Conservation (phyloP, 1,140 invertebrate species). For the Heliconius hewitsoni region DNA sequence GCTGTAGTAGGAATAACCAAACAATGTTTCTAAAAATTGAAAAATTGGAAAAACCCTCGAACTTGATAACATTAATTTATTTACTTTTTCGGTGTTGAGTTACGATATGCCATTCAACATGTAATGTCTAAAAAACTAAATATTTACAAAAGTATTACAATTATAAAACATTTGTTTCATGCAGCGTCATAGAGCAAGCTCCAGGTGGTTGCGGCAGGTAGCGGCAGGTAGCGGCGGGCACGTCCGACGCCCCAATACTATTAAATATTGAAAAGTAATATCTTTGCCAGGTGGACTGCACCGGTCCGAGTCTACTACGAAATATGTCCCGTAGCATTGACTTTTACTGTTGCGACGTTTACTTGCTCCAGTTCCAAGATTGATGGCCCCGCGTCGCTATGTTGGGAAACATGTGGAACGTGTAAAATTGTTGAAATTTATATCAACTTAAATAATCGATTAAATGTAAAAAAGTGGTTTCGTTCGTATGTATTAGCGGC, state of each 20-base stretch:
- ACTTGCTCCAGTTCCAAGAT: constrained; percentile 36
- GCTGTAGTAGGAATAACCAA: too few relatives aligned
- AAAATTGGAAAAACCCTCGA: too few relatives aligned
- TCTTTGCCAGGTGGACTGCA: constrained; percentile 43
- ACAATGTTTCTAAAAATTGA: too few relatives aligned
- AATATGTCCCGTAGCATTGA: constrained; percentile 42
- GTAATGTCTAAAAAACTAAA: too few relatives aligned
- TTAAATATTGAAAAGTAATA: constrained; percentile 49
- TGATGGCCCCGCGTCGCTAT: constrained; percentile 23
- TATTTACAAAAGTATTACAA: not conserved
- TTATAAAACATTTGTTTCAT: not conserved
- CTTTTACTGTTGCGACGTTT: constrained; percentile 41
- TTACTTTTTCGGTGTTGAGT: too few relatives aligned
- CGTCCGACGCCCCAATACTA: constrained; percentile 21
- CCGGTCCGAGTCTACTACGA: constrained; percentile 25
- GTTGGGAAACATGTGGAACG: not conserved
- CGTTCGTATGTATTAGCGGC: too few relatives aligned
- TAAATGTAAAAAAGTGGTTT: too few relatives aligned
- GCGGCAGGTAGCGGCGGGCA: not conserved
- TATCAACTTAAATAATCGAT: too few relatives aligned
- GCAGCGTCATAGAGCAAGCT: not conserved
- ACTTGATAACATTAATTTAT: too few relatives aligned
- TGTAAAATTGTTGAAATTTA: too few relatives aligned
- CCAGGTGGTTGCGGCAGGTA: not conserved
- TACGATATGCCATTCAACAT: too few relatives aligned